Percentiles rank a stretch among this genome's conserved stretches.
Evolutionary conservation across 1,140 invertebrate species (phyloP).

Genomic region (Rhynchophorus ferrugineus): DNA sequence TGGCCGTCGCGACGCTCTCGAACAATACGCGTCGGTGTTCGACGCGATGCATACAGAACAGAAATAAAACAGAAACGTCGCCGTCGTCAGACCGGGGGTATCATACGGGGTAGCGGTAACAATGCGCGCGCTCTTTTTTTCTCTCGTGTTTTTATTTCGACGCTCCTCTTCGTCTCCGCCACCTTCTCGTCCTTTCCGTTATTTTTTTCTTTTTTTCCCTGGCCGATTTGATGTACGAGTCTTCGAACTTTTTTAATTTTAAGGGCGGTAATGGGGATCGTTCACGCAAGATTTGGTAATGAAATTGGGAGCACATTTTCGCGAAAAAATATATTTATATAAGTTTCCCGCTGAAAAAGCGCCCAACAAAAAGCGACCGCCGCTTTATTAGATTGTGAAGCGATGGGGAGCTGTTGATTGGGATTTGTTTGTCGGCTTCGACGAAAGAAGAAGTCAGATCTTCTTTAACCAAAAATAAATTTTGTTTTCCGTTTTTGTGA

Average conservation of each 20-base stretch:
- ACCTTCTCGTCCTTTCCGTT: slow-evolving; percentile 4
- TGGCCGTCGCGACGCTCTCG: slow-evolving; percentile 14
- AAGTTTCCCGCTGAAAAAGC: background rate
- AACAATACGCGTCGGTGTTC: slow-evolving; percentile 15
- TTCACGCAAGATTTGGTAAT: slow-evolving; percentile 21
- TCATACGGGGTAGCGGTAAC: slow-evolving; percentile 15
- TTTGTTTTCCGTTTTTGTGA: no score
- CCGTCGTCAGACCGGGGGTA: slow-evolving; percentile 7
- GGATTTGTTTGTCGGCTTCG: no score
- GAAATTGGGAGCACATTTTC: slow-evolving; percentile 15
- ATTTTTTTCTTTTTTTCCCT: slow-evolving; percentile 7
- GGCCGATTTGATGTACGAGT: slow-evolving; percentile 15
- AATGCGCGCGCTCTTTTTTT: slow-evolving; percentile 19
- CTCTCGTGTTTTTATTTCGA: background rate
- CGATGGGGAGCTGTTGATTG: no score
- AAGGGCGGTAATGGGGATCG: slow-evolving; percentile 16
- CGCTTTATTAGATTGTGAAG: no score
- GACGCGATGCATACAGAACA: slow-evolving; percentile 20
- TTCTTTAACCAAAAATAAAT: no score
- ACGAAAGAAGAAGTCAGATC: no score
- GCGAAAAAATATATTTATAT: slow-evolving; percentile 14
- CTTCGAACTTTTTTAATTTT: slow-evolving; percentile 25
- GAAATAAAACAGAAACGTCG: slow-evolving; percentile 19
- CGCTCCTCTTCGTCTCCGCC: no score
- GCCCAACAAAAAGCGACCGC: no score